A percentile compares a stretch with the other conserved stretches of the same genome.
These are phyloP conservation scores for Diorhabda sublineata DNA, from an alignment of 1,140 invertebrate genomes.

Conservation along the genomic window DNA sequence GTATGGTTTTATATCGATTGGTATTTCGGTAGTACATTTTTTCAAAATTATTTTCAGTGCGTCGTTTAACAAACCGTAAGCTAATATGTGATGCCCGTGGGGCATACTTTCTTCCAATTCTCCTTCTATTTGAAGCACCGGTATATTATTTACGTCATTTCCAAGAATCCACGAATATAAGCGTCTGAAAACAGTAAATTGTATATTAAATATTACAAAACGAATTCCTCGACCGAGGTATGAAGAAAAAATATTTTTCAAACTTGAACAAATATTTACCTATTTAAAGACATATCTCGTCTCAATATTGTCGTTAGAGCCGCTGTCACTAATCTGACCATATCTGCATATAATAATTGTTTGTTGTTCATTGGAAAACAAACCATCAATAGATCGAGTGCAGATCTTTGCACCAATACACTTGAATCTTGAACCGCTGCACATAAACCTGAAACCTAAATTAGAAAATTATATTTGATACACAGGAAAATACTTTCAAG, in stretches of 20 bases:
- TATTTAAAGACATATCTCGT: constrained; percentile 89
- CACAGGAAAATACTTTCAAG: too few relatives aligned
- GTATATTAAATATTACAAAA: constrained; percentile 6
- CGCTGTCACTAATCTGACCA: constrained; percentile 73
- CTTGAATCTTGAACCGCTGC: constrained; percentile 74
- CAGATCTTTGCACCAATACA: constrained; percentile 82
- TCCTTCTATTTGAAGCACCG: constrained; percentile 44
- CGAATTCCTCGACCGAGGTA: neutral
- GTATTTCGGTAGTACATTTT: constrained; percentile 55
- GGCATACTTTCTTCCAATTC: constrained; percentile 44
- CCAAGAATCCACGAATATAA: constrained; percentile 82
- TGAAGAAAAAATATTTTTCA: neutral
- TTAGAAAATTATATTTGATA: constrained; percentile 5
- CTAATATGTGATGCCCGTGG: constrained; percentile 45
- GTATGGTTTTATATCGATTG: constrained; percentile 74
- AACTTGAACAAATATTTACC: constrained; percentile 46
- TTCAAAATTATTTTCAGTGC: constrained; percentile 61
- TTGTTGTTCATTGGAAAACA: constrained; percentile 85
- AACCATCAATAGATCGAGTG: constrained; percentile 77
- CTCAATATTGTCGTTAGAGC: constrained; percentile 79
- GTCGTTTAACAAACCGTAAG: constrained; percentile 64
- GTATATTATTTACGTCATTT: constrained; percentile 61
- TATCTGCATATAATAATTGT: constrained; percentile 69
- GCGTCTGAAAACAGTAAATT: constrained; percentile 52
- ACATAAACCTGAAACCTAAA: constrained; percentile 50